Conservation (phyloP, 37 sponge, comb jelly and placozoan genomes). For the Bolinopsis microptera region DNA sequence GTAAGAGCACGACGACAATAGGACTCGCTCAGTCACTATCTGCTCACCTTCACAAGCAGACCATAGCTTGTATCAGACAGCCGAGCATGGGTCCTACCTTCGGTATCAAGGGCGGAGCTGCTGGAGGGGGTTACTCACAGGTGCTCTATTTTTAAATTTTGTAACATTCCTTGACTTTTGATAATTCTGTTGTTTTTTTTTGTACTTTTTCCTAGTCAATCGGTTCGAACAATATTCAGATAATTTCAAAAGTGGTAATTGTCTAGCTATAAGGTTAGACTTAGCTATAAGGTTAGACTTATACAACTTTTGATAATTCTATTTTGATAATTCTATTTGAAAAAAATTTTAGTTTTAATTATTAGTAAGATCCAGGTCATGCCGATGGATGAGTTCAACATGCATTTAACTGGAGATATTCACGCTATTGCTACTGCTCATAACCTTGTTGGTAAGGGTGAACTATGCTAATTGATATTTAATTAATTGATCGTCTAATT, state of each 20-base stretch:
- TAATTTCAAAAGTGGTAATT: too few relatives aligned
- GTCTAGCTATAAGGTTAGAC: too few relatives aligned
- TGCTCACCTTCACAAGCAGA: slow-evolving; percentile 79
- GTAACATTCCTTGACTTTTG: too few relatives aligned
- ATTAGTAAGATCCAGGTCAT: slow-evolving; percentile 98
- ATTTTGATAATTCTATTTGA: too few relatives aligned
- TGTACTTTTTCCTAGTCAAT: too few relatives aligned
- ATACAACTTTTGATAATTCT: too few relatives aligned
- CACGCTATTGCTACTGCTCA: slow-evolving; percentile 98
- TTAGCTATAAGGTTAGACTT: too few relatives aligned
- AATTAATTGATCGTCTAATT: not conserved
- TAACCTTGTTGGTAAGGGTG: slow-evolving; percentile 83
- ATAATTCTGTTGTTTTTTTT: too few relatives aligned
- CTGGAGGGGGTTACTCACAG: slow-evolving; percentile 96
- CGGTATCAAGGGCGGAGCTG: slow-evolving; percentile 99
- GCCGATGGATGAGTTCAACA: slow-evolving; percentile 99
- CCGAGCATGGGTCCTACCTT: slow-evolving; percentile 99
- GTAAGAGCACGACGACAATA: slow-evolving; percentile 98
- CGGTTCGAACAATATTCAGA: too few relatives aligned
- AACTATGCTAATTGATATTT: not conserved
- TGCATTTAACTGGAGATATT: slow-evolving; percentile 98
- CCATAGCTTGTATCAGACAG: slow-evolving; percentile 94
- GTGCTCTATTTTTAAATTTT: not conserved
- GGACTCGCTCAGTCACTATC: slow-evolving; percentile 92
- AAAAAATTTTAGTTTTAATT: too few relatives aligned